Percentiles rank a stretch among this genome's conserved stretches.
phyloP scores from a whole-genome alignment of 2,888 invertebrate species.

The Lithodes maja region DNA sequence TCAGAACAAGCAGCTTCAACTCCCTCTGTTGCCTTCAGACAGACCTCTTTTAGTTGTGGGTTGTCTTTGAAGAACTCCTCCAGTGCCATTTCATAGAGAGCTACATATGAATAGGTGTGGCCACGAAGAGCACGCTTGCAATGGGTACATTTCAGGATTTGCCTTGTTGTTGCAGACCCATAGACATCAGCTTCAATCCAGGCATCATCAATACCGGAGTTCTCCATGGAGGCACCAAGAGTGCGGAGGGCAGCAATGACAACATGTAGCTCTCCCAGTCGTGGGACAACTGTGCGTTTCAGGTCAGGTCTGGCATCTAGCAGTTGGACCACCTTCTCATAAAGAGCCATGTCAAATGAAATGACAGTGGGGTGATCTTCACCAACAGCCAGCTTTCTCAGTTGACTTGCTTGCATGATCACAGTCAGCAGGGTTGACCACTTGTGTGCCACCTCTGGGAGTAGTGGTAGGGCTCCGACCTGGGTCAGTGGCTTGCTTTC shows the following conservation, averaged over 20 bases:
- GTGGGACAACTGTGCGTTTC: slow-evolving; percentile 53
- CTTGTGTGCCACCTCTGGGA: slow-evolving; percentile 50
- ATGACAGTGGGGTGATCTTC: slow-evolving; percentile 41
- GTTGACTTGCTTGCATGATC: slow-evolving; percentile 30
- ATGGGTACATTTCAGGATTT: slow-evolving; percentile 54
- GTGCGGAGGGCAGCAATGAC: slow-evolving; percentile 43
- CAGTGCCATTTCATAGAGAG: slow-evolving; percentile 61
- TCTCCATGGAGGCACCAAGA: slow-evolving; percentile 42
- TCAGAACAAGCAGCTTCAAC: slow-evolving; percentile 48
- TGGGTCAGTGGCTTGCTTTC: slow-evolving; percentile 39
- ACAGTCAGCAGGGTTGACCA: slow-evolving; percentile 61
- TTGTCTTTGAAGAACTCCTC: slow-evolving; percentile 65
- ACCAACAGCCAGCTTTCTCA: slow-evolving; percentile 31
- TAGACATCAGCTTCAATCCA: slow-evolving; percentile 59
- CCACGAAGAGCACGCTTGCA: slow-evolving; percentile 13
- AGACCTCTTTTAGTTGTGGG: slow-evolving; percentile 57
- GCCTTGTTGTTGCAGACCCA: slow-evolving; percentile 63
- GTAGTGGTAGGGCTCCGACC: slow-evolving; percentile 50
- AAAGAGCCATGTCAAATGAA: slow-evolving; percentile 54
- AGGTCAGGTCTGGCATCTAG: slow-evolving; percentile 49
- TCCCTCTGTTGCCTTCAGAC: slow-evolving; percentile 38
- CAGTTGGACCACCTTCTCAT: slow-evolving; percentile 57
- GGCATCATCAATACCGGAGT: slow-evolving; percentile 63
- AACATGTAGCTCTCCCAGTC: slow-evolving; percentile 54
- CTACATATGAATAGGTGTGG: slow-evolving; percentile 52